Evolutionary conservation across 2,113 vertebrate species (phyloP), one percentile per base, ranked within the genome.

Genomic region (Dermatemys mawii): DNA sequence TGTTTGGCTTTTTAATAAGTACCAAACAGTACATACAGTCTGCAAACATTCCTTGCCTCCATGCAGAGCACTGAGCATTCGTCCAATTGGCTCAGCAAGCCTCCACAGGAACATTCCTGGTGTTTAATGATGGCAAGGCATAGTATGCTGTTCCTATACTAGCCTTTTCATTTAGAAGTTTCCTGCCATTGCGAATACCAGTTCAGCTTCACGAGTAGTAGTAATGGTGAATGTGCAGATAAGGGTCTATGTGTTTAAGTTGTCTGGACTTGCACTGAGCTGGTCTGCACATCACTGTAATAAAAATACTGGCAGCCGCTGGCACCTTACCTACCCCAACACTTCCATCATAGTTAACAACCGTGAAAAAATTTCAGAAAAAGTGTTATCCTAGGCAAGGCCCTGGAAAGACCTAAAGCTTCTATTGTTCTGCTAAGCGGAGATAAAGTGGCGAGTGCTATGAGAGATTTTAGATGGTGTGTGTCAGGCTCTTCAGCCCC

Each of bases 11-110:
- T 50, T 17, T 17, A 86, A 81, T 26, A 55, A 67, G 75, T 4
- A 19, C 35, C 55, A 78, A 89, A n/a, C 38, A 85, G 11, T 0
- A 0, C 19, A 3, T 2, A 12, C 5, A 70, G 13, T 38, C 83
- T 76, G 46, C 26, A 29, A 93, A 54, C 41, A 49, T n/a, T 24
- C 38, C 1, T 2, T 49, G 38, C 67, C 54, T 83, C 73, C 53
- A 21, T 21, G 53, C 44, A 2, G 5, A 50, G 13, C 49, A 27
- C 21, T 41, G 57, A 89, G 55, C 24, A 41, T 90, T 91, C 49
- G 24, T 89, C 92, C 44, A 22, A 35, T 55, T 51, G 26, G 16
- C 80, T 81, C 38, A 55, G 26, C n/a, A 19, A 2, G 11, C 4
- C 29, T 9, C 8, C 41, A 46, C 29, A 89, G 60, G 50, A 35